phyloP scores from a whole-genome alignment of 37 sponge, comb jelly and placozoan species.

The Halisarca cf. caerulea region DNA sequence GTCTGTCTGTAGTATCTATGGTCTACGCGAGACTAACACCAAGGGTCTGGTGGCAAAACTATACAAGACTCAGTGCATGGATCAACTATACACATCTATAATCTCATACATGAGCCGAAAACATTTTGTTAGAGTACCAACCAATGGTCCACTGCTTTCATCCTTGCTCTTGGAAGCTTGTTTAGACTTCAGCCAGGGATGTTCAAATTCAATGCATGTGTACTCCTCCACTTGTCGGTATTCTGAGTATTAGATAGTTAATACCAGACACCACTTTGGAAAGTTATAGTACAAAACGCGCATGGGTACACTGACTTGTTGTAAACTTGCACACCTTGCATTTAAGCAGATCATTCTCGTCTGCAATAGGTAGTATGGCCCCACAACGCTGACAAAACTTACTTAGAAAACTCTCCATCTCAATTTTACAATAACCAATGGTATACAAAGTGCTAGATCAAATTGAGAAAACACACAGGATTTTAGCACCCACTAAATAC shows the following conservation, averaged over 20 bases:
- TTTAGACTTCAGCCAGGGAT: conserved; percentile 14
- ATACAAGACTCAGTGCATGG: not conserved
- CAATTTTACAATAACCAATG: no score
- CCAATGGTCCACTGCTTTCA: not conserved
- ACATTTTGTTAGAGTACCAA: no score
- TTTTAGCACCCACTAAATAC: no score
- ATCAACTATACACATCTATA: no score
- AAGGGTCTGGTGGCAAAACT: not conserved
- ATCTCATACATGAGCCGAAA: no score
- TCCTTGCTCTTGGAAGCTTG: not conserved
- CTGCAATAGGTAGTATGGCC: not conserved
- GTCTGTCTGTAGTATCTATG: not conserved
- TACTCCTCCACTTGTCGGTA: not conserved
- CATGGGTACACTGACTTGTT: conserved; percentile 13
- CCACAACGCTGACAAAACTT: not conserved
- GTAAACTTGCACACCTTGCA: not conserved
- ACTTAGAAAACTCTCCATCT: not conserved
- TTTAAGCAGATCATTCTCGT: not conserved
- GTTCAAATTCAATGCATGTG: not conserved
- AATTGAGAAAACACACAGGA: no score
- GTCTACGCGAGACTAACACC: no score
- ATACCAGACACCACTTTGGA: no score
- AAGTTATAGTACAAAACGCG: no score
- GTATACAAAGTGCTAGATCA: no score
- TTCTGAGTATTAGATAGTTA: not conserved